Evolutionary conservation across 2,113 vertebrate genomes (phyloP).

Genomic region (Orycteropus afer): DNA sequence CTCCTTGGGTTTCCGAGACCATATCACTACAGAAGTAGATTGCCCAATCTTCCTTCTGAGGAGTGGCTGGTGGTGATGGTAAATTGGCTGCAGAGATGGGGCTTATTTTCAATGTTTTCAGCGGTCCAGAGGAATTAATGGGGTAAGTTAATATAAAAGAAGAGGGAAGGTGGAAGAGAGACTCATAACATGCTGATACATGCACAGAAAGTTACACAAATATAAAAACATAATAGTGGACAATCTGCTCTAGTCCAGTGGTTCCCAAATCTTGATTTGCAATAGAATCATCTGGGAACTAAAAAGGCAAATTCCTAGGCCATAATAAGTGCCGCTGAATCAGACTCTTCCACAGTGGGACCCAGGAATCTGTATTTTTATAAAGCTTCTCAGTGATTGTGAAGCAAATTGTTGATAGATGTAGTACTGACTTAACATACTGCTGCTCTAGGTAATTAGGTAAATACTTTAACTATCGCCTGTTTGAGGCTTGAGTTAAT

Average conservation of each 20-base stretch:
- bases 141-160: conserved; percentile 21
- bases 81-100: neutral
- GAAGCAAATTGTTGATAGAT: neutral
- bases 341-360: neutral
- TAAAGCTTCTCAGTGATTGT: neutral
- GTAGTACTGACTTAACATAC: neutral
- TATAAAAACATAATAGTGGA: accelerated
- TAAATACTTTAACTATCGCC: neutral
- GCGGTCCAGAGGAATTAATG: neutral
- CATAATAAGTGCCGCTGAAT: neutral
- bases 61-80: too few species aligned
- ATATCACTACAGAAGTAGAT: too few species aligned
- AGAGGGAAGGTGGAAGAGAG: neutral
- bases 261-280: neutral
- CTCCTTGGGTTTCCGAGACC: too few species aligned
- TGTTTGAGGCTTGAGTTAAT: neutral
- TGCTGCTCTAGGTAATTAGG: neutral
- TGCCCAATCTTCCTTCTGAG: too few species aligned
- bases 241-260: neutral
- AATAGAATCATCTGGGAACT: neutral
- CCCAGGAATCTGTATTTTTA: neutral
- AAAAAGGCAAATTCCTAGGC: neutral
- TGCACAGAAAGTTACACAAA: neutral
- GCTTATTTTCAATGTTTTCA: neutral
- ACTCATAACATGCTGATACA: neutral